These are phyloP conservation scores for Edolisoma coerulescens DNA, from an alignment of 2,113 vertebrate species.

Conservation along the genomic window DNA sequence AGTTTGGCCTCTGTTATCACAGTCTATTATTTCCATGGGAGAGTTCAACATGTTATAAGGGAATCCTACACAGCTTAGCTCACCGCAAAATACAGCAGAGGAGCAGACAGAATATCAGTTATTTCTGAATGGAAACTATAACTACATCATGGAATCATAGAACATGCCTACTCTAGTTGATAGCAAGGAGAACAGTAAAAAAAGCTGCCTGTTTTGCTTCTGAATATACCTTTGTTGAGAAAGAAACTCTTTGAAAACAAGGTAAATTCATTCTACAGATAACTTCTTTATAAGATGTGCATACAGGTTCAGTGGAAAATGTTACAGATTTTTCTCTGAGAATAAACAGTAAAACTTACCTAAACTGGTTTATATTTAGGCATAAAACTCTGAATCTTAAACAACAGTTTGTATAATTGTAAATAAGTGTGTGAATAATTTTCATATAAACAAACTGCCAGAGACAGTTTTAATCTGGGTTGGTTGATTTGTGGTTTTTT, in stretches of 20 bases:
- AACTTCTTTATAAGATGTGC: not conserved
- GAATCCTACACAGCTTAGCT: not conserved
- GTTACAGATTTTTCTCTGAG: not conserved
- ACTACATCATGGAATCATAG: not conserved
- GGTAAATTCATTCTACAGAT: not conserved
- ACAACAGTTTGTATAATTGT: not conserved
- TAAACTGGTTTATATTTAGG: not conserved
- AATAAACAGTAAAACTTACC: not conserved
- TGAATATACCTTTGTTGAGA: not conserved
- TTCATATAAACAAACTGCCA: not conserved
- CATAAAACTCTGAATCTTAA: not conserved
- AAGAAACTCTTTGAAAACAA: not conserved
- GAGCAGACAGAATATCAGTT: not conserved
- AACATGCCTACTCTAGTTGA: not conserved
- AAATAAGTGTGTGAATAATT: not conserved
- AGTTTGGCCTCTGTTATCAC: not conserved
- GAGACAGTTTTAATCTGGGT: not conserved
- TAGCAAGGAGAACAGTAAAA: not conserved
- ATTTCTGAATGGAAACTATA: not conserved
- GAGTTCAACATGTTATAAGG: not conserved
- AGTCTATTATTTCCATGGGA: not conserved
- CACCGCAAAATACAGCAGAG: not conserved
- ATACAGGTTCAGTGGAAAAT: not conserved
- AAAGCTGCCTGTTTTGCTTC: not conserved
- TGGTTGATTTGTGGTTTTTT: not conserved